These are phyloP conservation scores for Carlito syrichta DNA, from an alignment of 2,113 vertebrate genomes.

Conservation along the genomic window DNA sequence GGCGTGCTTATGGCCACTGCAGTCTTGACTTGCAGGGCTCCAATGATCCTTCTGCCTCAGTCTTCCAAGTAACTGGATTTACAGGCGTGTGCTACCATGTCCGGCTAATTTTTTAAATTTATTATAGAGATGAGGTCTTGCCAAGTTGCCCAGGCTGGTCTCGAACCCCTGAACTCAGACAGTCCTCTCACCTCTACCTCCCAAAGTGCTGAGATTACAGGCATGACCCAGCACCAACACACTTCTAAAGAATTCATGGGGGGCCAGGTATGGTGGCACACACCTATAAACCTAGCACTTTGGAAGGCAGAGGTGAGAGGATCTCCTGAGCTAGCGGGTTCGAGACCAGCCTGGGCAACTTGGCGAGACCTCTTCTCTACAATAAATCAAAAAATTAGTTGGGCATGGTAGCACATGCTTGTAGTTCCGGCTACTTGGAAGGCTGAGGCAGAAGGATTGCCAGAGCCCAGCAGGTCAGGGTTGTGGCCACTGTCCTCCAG, in stretches of 20 bases:
- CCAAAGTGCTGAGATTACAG: not conserved
- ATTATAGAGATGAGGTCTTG: not conserved
- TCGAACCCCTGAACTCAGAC: not conserved
- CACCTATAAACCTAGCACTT: too few species aligned
- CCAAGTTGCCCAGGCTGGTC: not conserved
- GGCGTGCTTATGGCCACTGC: not conserved
- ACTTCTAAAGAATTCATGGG: not conserved
- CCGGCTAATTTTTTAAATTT: not conserved
- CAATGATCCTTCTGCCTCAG: not conserved
- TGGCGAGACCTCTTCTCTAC: too few species aligned
- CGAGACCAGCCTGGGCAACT: too few species aligned
- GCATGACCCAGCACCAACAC: not conserved
- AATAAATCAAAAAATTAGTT: too few species aligned
- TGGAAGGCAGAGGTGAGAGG: too few species aligned
- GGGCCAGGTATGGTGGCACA: too few species aligned
- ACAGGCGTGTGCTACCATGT: not conserved
- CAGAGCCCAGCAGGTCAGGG: too few species aligned
- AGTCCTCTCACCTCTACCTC: not conserved
- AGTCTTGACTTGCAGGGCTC: not conserved
- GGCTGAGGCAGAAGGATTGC: too few species aligned
- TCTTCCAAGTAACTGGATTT: not conserved
- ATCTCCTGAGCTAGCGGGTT: too few species aligned
- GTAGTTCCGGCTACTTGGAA: too few species aligned
- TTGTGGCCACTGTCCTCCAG: too few species aligned
- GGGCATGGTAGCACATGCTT: too few species aligned